Base-by-base conservation (phyloP, 2,888 invertebrate genomes). In the Drosophila infuscata region DNA sequence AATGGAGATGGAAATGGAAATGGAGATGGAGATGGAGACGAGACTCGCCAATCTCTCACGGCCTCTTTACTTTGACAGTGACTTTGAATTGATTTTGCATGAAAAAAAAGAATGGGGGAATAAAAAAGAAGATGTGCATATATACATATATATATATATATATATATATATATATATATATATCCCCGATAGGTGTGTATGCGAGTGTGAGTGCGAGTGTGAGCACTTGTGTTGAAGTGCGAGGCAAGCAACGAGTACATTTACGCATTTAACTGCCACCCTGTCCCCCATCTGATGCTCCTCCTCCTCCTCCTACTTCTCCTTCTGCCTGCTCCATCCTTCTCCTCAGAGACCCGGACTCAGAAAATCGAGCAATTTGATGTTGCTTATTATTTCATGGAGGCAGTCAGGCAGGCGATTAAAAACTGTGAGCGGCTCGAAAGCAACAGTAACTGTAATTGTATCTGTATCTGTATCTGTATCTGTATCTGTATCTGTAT, bases 381-480 rank as follows among this genome's bases (percentile, higher is more conserved):
- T 76, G 76, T 76, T 76, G 82, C 79, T 79, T 81, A 76, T 78
- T 81, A 79, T 81, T 79, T 76, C 72, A 77, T 41, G 41, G 41
- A 41, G 41, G 41, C n/a, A 41, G n/a, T n/a, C 41, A 41, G 71
- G 61, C 70, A 65, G 69, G 59, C 71, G 73, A 76, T 65, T 76
- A 70, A 81, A 72, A 62, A 69, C 70, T 66, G 57, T 63, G 74
- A 79, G 80, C 70, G 70, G 49, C 63, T 65, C 43, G 20, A 38
- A 52, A 62, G 33, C 20, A 61, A 64, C 38, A 29, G 59, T 30
- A 46, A 30, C 57, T 62, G 74, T 46, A 52, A 8, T 17, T 54
- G 53, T 61, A 52, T 32, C 35, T 54, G 48, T 62, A 51, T 52
- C 29, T 59, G 59, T 57, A 38, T 38, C 17, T 38, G 49, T 29